Conservation (phyloP, 2,797 vertebrate genomes). For the Limnodromus scolopaceus region DNA sequence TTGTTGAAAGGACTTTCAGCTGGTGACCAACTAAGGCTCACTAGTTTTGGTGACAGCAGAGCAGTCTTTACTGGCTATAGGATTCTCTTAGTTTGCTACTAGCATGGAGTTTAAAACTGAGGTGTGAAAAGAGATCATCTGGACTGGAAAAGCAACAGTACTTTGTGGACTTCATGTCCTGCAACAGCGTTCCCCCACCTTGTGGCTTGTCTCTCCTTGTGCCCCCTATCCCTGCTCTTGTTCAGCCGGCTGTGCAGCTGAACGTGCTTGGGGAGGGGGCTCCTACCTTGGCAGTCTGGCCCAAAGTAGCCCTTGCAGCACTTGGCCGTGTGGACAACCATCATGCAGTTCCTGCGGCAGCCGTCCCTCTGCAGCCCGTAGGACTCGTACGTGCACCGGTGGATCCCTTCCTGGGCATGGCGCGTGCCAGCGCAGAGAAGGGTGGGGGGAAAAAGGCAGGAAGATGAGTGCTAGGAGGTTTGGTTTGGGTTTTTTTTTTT, state of each 20-base stretch:
- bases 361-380: slow-evolving; percentile 61
- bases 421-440: rapidly evolving
- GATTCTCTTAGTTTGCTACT: background rate
- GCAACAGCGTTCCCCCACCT: background rate
- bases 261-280: rapidly evolving
- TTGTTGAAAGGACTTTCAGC: background rate
- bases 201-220: rapidly evolving
- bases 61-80: background rate
- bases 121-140: background rate
- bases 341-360: slow-evolving; percentile 82
- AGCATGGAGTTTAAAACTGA: background rate
- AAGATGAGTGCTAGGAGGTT: background rate
- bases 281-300: slow-evolving; percentile 89
- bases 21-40: rapidly evolving
- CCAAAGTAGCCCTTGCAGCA: slow-evolving; percentile 92
- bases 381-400: slow-evolving; percentile 57
- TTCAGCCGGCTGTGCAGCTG: background rate
- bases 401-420: slow-evolving; percentile 49
- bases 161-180: background rate
- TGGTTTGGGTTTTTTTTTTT: rapidly evolving
- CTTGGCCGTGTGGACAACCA: slow-evolving; percentile 80
- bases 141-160: background rate
- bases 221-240: rapidly evolving
- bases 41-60: background rate
- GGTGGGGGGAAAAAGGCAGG: background rate